phyloP scores from a whole-genome alignment of 2,888 invertebrate genomes.

The Cataglyphis albicans region DNA sequence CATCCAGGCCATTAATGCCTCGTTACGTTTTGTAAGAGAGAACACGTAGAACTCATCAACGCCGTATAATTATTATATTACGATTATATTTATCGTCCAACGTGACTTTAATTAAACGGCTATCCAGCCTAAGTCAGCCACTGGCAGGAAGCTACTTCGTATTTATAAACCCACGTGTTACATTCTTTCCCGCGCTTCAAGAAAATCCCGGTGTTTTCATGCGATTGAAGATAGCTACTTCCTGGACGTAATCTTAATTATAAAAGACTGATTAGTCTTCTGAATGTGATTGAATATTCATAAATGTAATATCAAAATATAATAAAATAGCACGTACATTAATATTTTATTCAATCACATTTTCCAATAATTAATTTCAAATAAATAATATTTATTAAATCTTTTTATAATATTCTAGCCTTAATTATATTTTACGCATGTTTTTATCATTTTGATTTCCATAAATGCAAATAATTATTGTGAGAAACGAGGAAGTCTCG shows the following conservation, averaged over 20 bases:
- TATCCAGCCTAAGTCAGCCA: constrained; percentile 57
- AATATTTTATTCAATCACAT: not conserved
- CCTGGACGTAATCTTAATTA: constrained; percentile 34
- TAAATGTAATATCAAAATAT: not conserved
- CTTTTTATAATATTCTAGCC: not conserved
- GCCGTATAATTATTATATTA: constrained; percentile 81
- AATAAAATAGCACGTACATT: not conserved
- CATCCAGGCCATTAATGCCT: constrained; percentile 57
- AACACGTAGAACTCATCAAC: constrained; percentile 50
- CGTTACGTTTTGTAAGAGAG: constrained; percentile 57
- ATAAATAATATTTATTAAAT: not conserved
- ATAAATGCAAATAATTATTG: not conserved
- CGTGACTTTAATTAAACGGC: constrained; percentile 78
- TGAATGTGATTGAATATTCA: not conserved
- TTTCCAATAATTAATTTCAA: not conserved
- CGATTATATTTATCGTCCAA: constrained; percentile 79
- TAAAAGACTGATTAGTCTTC: constrained; percentile 24
- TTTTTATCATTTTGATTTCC: not conserved
- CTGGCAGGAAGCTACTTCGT: constrained; percentile 60
- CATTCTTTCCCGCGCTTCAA: constrained; percentile 34
- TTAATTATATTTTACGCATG: not conserved
- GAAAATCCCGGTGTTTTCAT: not conserved
- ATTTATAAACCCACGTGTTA: constrained; percentile 64
- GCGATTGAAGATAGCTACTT: constrained; percentile 54
- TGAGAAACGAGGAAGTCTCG: not conserved